These are phyloP conservation scores for Gymnothorax reevesii DNA, from an alignment of 2,797 vertebrate genomes.

Conservation along the genomic window DNA sequence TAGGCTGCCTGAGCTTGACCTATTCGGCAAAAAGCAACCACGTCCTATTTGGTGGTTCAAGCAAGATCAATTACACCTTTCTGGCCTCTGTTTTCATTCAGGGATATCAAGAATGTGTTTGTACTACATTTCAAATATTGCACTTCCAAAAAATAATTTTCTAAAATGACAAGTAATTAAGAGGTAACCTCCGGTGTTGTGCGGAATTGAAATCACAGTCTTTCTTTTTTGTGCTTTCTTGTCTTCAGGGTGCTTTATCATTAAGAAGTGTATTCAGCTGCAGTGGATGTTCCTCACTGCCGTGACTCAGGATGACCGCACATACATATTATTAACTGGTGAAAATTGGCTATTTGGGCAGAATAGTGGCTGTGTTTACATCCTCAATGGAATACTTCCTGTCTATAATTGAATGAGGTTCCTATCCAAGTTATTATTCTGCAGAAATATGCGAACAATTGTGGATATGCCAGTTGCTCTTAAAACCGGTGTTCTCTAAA, in stretches of 20 bases:
- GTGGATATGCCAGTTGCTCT: not conserved
- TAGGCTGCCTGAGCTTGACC: slow-evolving; percentile 7
- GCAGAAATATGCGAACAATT: not conserved
- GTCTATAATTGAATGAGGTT: not conserved
- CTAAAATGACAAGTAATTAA: not conserved
- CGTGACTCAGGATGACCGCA: not conserved
- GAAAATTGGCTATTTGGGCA: not conserved
- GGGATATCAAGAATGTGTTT: not conserved
- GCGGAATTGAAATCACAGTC: not conserved
- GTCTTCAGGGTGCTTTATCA: not conserved
- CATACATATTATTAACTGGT: not conserved
- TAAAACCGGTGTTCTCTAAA: not conserved
- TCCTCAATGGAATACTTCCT: not conserved
- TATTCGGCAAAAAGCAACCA: not conserved
- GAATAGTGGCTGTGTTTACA: not conserved
- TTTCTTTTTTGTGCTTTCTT: not conserved
- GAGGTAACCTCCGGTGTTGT: not conserved
- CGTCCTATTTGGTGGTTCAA: not conserved
- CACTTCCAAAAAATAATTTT: not conserved
- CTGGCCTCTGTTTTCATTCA: not conserved
- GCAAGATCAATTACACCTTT: not conserved
- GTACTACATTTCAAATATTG: not conserved
- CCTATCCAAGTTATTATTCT: not conserved
- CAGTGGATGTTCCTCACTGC: not conserved
- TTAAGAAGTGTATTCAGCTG: not conserved